These are phyloP conservation scores for Antedon mediterranea DNA, from an alignment of 53 echinoderm and acorn worm species.

Conservation along the genomic window DNA sequence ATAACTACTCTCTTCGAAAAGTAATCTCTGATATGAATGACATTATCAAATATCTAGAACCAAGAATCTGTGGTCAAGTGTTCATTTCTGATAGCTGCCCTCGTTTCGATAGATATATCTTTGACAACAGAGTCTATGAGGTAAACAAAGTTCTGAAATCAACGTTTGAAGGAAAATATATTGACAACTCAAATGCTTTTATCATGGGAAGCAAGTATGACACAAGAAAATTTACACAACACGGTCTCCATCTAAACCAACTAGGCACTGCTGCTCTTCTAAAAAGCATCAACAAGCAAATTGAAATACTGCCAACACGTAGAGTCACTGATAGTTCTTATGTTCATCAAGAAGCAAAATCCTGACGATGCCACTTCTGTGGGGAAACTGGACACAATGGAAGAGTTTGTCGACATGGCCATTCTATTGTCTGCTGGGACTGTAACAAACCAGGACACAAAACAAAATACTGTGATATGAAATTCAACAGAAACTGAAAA, in stretches of 20 bases:
- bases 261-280: neutral
- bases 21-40: neutral
- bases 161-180: neutral
- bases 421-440: neutral
- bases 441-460: neutral
- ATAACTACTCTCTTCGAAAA: neutral
- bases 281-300: neutral
- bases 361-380: neutral
- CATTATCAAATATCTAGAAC: neutral
- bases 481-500: neutral
- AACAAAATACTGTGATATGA: neutral
- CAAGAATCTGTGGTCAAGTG: neutral
- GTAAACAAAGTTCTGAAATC: neutral
- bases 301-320: neutral
- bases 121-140: neutral
- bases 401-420: neutral
- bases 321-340: neutral
- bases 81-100: neutral
- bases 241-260: neutral
- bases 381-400: neutral
- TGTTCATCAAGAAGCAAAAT: neutral
- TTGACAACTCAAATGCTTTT: neutral
- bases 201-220: neutral
- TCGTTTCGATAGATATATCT: neutral
- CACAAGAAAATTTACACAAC: neutral